Conservation (phyloP, 2,888 invertebrate species). For the Leptinotarsa tumamoca region DNA sequence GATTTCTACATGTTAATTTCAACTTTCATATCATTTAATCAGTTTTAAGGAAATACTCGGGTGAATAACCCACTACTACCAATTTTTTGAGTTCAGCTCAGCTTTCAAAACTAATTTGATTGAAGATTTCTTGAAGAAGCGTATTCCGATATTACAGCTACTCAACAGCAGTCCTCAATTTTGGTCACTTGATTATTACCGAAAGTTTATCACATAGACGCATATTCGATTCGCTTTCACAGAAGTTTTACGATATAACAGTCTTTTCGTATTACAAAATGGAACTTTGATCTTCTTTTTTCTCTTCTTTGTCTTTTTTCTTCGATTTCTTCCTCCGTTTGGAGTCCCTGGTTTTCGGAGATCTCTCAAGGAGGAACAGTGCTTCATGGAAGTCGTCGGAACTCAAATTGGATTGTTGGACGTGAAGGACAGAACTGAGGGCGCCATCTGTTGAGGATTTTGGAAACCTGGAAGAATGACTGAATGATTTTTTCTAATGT, state of each 20-base stretch:
- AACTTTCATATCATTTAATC: too few species aligned
- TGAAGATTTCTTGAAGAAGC: background rate
- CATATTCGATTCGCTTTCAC: conserved; percentile 52
- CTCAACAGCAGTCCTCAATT: conserved; percentile 25
- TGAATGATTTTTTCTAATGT: conserved; percentile 3
- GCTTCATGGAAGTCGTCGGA: conserved; percentile 73
- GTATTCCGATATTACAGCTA: background rate
- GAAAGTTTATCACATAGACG: conserved; percentile 57
- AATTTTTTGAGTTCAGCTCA: too few species aligned
- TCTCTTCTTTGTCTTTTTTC: conserved; percentile 66
- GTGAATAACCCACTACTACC: too few species aligned
- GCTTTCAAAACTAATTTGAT: too few species aligned
- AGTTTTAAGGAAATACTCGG: too few species aligned
- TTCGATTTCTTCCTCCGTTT: conserved; percentile 68
- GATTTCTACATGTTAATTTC: too few species aligned
- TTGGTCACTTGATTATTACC: conserved; percentile 45
- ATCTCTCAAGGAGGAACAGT: conserved; percentile 69
- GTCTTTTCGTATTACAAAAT: conserved; percentile 64
- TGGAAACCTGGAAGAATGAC: conserved; percentile 64
- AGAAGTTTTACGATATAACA: conserved; percentile 57
- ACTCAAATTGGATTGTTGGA: conserved; percentile 70
- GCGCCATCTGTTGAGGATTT: conserved; percentile 72
- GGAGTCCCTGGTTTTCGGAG: conserved; percentile 68
- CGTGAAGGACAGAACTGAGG: conserved; percentile 71
- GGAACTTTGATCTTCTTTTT: conserved; percentile 67